A percentile compares a stretch with the other conserved stretches of the same genome.
Evolutionary conservation across 2,113 vertebrate genomes (phyloP).

Genomic region (Lamprologus callipterus): DNA sequence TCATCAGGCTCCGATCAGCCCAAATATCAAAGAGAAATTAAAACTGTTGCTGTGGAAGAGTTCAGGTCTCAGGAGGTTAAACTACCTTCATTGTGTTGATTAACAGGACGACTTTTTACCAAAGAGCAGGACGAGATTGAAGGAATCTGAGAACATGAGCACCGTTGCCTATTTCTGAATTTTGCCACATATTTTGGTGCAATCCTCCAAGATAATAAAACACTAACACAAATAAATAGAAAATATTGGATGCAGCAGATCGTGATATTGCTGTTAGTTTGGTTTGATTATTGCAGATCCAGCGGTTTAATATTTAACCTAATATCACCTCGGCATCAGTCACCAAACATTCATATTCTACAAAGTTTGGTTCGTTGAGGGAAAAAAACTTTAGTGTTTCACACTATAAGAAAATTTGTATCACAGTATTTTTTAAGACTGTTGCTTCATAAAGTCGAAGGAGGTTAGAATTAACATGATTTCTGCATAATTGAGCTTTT

Average conservation of each 20-base stretch:
- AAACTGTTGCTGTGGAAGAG: background rate
- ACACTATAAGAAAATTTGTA: fast-evolving
- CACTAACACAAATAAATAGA: background rate
- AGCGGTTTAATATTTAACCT: background rate
- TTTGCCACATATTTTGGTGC: background rate
- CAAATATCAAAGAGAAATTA: background rate
- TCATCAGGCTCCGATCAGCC: background rate
- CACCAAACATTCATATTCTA: background rate
- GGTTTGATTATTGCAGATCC: background rate
- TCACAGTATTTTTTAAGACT: fast-evolving
- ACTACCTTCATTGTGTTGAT: fast-evolving
- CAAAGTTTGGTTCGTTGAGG: background rate
- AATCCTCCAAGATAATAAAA: background rate
- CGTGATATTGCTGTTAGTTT: background rate
- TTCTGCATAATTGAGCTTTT: background rate
- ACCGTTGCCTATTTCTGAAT: background rate
- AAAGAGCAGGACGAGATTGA: background rate
- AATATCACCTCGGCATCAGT: background rate
- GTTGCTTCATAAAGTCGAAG: background rate
- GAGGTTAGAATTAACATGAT: background rate
- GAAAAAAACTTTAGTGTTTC: background rate
- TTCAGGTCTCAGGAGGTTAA: background rate
- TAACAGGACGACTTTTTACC: background rate
- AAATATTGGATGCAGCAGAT: background rate
- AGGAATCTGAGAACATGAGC: background rate